Evolutionary conservation across 2,113 vertebrate species (phyloP).

Genomic region (Myodes glareolus): DNA sequence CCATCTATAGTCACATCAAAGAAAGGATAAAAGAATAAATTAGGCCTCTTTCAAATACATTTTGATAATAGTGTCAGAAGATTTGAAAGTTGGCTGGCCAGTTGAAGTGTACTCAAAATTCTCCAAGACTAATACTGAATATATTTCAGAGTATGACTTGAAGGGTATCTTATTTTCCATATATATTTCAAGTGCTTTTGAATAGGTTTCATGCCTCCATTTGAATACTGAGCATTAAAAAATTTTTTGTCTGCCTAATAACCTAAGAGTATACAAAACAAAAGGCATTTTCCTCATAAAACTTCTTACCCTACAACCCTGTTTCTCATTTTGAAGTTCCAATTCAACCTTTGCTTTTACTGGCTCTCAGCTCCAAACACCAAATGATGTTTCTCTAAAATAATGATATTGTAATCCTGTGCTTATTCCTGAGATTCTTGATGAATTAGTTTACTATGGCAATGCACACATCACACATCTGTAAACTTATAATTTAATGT

Average conservation of each 20-base stretch:
- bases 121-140: slow-evolving; percentile 62
- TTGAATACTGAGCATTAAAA: slow-evolving; percentile 60
- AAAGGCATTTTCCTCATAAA: not conserved
- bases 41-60: slow-evolving; percentile 76
- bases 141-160: slow-evolving; percentile 67
- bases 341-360: not conserved
- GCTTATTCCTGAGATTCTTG: not conserved
- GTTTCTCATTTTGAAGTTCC: not conserved
- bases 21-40: slow-evolving; percentile 80
- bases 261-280: not conserved
- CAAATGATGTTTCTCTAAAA: not conserved
- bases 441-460: not conserved
- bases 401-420: not conserved
- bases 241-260: not conserved
- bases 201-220: slow-evolving; percentile 52
- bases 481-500: not conserved
- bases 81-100: slow-evolving; percentile 72
- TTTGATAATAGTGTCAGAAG: slow-evolving; percentile 74
- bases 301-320: not conserved
- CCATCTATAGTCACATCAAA: slow-evolving; percentile 76
- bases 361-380: not conserved
- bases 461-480: too few species aligned
- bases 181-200: slow-evolving; percentile 47
- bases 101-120: slow-evolving; percentile 68
- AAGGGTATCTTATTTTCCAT: slow-evolving; percentile 61